Percentiles rank a stretch among this genome's conserved stretches.
Conservation (phyloP, 2,113 vertebrate species). For the Pluvianellus socialis region DNA sequence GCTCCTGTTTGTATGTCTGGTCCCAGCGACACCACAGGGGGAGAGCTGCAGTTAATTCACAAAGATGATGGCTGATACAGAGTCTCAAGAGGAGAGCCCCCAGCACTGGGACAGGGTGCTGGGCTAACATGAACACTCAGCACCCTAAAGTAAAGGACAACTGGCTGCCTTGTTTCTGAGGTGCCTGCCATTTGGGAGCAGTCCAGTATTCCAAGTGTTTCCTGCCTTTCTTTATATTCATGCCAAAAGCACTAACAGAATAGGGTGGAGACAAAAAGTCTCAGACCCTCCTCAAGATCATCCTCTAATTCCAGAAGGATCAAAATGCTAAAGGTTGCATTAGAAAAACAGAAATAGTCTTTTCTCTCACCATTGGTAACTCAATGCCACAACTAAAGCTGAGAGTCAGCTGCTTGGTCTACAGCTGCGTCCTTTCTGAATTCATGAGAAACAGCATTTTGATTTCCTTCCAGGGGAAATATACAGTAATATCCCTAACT, state of each 20-base stretch:
- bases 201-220: conserved; percentile 20
- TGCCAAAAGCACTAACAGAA: conserved; percentile 40
- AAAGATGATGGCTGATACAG: neutral
- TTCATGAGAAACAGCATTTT: conserved; percentile 61
- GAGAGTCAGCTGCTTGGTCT: conserved; percentile 43
- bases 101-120: neutral
- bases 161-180: neutral
- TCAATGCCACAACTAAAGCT: conserved; percentile 25
- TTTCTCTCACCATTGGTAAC: conserved; percentile 54
- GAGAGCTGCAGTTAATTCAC: neutral
- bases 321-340: conserved; percentile 66
- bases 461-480: conserved; percentile 65
- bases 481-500: conserved; percentile 15
- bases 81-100: neutral
- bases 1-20: neutral
- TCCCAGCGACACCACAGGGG: neutral
- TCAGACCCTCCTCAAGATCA: conserved; percentile 45
- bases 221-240: conserved; percentile 36
- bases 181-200: conserved; percentile 38
- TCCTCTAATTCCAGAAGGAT: conserved; percentile 56
- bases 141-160: neutral
- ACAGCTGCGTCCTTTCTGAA: conserved; percentile 49
- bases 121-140: neutral
- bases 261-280: conserved; percentile 28
- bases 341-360: conserved; percentile 54